Evolutionary conservation across 2,797 vertebrate species (phyloP).

Genomic region (Spondyliosoma cantharus): DNA sequence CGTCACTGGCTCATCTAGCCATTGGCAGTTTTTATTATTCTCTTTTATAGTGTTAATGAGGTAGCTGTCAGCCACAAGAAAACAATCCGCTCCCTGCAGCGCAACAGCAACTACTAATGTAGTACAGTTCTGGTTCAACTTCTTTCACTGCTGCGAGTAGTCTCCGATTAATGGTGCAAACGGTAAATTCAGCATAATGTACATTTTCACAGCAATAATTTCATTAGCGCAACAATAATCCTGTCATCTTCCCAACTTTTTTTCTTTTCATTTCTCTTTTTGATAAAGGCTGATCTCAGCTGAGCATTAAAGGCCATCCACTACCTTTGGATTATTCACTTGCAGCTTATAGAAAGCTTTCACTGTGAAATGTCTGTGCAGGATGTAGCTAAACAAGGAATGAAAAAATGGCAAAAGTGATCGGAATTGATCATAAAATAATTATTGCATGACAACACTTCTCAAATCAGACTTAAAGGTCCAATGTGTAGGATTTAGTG

Average conservation of each 20-base stretch:
- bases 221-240: not conserved
- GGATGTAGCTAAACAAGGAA: not conserved
- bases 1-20: constrained; percentile 46
- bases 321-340: not conserved
- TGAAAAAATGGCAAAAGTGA: no score
- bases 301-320: not conserved
- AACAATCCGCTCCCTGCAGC: constrained; percentile 44
- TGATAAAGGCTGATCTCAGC: not conserved
- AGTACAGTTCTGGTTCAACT: not conserved
- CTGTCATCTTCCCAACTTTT: not conserved
- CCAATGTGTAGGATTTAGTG: no score
- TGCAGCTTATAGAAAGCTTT: not conserved
- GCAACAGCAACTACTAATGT: constrained; percentile 3
- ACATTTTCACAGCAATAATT: not conserved
- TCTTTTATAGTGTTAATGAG: constrained; percentile 70
- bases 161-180: not conserved
- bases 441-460: not conserved
- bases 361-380: not conserved
- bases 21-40: constrained; percentile 61
- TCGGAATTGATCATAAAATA: not conserved
- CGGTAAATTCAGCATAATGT: not conserved
- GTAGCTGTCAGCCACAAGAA: constrained; percentile 61
- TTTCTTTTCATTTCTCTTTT: not conserved
- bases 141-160: not conserved
- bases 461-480: no score